phyloP scores from a whole-genome alignment of 2,797 vertebrate species.

The Catostomus latipinnis region DNA sequence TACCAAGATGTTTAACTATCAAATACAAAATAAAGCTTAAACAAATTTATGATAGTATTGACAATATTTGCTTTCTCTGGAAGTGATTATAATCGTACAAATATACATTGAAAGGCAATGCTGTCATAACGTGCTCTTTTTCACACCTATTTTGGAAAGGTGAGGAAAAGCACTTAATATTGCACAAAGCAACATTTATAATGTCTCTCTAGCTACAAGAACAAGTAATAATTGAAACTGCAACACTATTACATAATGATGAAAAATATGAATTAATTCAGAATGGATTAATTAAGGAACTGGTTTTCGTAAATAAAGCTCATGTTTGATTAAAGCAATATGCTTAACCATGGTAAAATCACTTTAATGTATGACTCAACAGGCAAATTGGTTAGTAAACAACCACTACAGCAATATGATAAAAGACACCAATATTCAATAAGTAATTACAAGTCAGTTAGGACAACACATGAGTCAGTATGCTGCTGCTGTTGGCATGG shows the following conservation, averaged over 20 bases:
- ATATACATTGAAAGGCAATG: constrained; percentile 32
- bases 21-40: constrained; percentile 16
- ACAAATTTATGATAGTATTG: constrained; percentile 18
- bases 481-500: too few relatives aligned
- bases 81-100: constrained; percentile 29
- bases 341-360: too few relatives aligned
- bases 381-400: too few relatives aligned
- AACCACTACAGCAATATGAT: too few relatives aligned
- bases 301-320: too few relatives aligned
- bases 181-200: constrained; percentile 35
- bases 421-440: too few relatives aligned
- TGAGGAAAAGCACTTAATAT: background rate
- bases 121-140: constrained; percentile 25
- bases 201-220: constrained; percentile 13
- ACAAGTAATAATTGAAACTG: background rate
- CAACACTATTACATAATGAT: constrained; percentile 11
- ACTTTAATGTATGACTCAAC: too few relatives aligned
- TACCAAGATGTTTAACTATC: constrained; percentile 22
- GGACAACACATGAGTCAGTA: too few relatives aligned
- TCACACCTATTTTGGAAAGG: constrained; percentile 32
- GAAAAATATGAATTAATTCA: background rate
- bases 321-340: too few relatives aligned
- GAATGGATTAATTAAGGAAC: background rate
- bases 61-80: constrained; percentile 26
- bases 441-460: too few relatives aligned